Conservation (phyloP, 1,140 invertebrate genomes). For the Solen grandis region DNA sequence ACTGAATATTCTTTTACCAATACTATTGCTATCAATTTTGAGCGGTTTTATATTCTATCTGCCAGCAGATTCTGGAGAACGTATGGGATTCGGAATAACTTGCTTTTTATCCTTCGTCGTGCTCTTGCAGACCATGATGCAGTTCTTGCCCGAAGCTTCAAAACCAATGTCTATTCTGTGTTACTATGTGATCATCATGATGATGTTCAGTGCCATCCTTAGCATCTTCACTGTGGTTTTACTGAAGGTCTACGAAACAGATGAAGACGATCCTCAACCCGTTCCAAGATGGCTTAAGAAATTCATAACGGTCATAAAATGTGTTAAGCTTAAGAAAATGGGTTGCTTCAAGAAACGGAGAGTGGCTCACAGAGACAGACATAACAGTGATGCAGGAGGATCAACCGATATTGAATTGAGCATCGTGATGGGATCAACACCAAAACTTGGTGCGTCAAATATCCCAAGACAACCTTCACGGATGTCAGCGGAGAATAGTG, state of each 20-base stretch:
- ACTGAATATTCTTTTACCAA: constrained; percentile 38
- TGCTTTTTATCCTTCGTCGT: constrained; percentile 48
- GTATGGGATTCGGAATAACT: constrained; percentile 44
- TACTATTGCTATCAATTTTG: constrained; percentile 24
- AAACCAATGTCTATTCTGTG: constrained; percentile 46
- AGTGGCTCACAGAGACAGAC: too few species aligned
- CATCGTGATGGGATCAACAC: too few species aligned
- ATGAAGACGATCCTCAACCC: background rate
- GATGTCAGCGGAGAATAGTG: too few species aligned
- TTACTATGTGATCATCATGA: constrained; percentile 53
- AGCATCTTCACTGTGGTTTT: constrained; percentile 14
- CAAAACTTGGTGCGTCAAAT: too few species aligned
- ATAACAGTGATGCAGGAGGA: too few species aligned
- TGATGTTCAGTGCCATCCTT: constrained; percentile 30
- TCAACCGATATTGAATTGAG: too few species aligned
- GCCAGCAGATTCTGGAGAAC: constrained; percentile 45
- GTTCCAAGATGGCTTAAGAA: constrained; percentile 33
- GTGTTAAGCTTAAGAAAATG: constrained; percentile 28
- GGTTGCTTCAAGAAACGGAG: background rate
- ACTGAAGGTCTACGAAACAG: constrained; percentile 12
- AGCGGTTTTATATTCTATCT: constrained; percentile 45
- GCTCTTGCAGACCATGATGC: constrained; percentile 50
- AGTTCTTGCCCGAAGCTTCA: constrained; percentile 43
- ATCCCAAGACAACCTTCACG: too few species aligned
- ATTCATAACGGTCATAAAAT: constrained; percentile 39